Conservation (phyloP, 2,797 vertebrate species). For the Tachyglossus aculeatus region DNA sequence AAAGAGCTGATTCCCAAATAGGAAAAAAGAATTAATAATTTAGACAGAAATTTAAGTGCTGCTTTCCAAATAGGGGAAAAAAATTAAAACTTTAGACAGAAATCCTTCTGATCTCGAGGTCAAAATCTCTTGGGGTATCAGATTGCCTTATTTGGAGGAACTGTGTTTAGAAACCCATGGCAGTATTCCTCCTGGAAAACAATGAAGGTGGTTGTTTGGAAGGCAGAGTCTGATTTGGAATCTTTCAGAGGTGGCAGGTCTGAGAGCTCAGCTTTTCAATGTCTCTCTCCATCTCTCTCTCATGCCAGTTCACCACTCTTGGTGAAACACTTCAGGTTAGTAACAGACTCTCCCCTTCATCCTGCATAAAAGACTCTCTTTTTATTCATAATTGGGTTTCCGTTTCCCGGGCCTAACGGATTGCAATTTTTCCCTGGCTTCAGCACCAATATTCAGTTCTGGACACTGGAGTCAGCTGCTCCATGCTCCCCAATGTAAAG, state of each 20-base stretch:
- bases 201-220: slow-evolving; percentile 36
- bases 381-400: neutral
- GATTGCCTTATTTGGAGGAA: slow-evolving; percentile 44
- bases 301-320: neutral
- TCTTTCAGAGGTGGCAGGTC: neutral
- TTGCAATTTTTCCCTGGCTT: neutral
- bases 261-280: slow-evolving; percentile 10
- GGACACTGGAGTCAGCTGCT: neutral
- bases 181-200: slow-evolving; percentile 37
- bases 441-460: rapidly evolving
- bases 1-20: slow-evolving; percentile 13
- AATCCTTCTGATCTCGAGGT: slow-evolving; percentile 54
- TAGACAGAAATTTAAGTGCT: neutral
- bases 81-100: slow-evolving; percentile 34
- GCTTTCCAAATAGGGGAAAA: slow-evolving; percentile 20
- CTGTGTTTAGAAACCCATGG: slow-evolving; percentile 37
- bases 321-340: neutral
- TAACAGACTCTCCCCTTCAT: neutral
- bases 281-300: neutral
- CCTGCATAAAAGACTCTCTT: neutral
- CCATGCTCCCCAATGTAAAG: neutral
- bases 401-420: neutral
- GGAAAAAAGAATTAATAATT: slow-evolving; percentile 40
- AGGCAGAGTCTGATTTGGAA: slow-evolving; percentile 40
- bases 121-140: slow-evolving; percentile 43